phyloP scores from a whole-genome alignment of 2,888 invertebrate species.

The Campoplex capitator region DNA sequence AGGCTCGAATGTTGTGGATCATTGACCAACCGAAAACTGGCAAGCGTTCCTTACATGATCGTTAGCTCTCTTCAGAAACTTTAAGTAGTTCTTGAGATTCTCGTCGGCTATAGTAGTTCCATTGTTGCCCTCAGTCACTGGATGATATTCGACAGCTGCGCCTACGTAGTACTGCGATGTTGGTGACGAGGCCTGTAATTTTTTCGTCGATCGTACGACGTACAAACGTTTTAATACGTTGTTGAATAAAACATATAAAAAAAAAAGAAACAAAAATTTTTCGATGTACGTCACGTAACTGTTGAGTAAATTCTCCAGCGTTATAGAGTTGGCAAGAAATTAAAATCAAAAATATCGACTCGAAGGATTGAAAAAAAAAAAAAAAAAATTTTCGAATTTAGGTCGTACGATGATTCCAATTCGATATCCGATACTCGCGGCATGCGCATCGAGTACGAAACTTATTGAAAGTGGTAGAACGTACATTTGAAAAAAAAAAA shows the following conservation, averaged over 20 bases:
- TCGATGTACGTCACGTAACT: neutral
- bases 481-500: too few relatives aligned
- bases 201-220: slow-evolving; percentile 13
- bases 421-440: too few relatives aligned
- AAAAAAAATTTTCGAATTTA: neutral
- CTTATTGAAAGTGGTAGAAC: too few relatives aligned
- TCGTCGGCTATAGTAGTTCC: slow-evolving; percentile 66
- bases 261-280: neutral
- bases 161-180: slow-evolving; percentile 86
- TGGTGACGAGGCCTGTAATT: slow-evolving; percentile 82
- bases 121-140: slow-evolving; percentile 74
- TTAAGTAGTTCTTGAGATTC: slow-evolving; percentile 83
- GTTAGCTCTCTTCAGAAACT: slow-evolving; percentile 84
- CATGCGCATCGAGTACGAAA: too few relatives aligned
- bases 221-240: neutral
- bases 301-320: neutral
- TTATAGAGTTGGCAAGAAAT: neutral
- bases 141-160: slow-evolving; percentile 88
- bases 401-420: too few relatives aligned
- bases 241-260: neutral
- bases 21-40: slow-evolving; percentile 56
- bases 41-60: slow-evolving; percentile 81
- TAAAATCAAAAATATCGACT: too few relatives aligned
- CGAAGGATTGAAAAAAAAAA: too few relatives aligned
- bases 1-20: slow-evolving; percentile 16